A percentile compares a stretch with the other conserved stretches of the same genome.
phyloP scores from a whole-genome alignment of 2,888 invertebrate species.

The Eurytoma adleriae region DNA sequence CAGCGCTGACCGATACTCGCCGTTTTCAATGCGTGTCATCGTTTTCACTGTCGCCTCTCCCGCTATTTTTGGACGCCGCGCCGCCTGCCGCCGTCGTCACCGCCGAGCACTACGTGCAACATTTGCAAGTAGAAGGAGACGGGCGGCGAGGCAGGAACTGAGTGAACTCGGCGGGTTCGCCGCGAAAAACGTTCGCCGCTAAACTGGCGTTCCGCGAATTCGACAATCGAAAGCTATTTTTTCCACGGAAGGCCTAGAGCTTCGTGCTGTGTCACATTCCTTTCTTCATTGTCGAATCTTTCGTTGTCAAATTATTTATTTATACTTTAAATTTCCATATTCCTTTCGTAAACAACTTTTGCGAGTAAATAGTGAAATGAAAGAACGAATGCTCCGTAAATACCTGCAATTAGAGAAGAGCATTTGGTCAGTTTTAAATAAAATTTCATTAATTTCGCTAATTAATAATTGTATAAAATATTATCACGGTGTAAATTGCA shows the following conservation, averaged over 20 bases:
- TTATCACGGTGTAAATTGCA: no score
- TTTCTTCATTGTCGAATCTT: no score
- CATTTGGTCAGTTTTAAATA: no score
- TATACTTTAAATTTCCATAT: no score
- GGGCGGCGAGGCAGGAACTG: background rate
- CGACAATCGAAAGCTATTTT: background rate
- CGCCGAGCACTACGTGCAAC: slow-evolving; percentile 2
- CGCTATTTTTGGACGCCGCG: slow-evolving; percentile 40
- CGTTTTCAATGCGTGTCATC: slow-evolving; percentile 47
- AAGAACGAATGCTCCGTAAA: no score
- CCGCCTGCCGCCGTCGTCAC: background rate
- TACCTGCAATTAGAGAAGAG: no score
- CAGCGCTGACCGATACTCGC: slow-evolving; percentile 40
- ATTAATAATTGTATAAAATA: no score
- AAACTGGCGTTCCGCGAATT: slow-evolving; percentile 9
- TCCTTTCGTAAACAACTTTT: no score
- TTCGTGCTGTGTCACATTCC: no score
- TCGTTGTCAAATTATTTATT: no score
- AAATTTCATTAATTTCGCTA: no score
- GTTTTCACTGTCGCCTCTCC: slow-evolving; percentile 25
- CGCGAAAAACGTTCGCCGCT: background rate
- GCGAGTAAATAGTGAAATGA: no score
- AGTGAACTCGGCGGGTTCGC: slow-evolving; percentile 4
- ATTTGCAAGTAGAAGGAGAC: slow-evolving; percentile 27
- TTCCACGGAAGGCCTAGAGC: background rate